Conservation (phyloP, 1,140 invertebrate species). For the Plectus sambesii region DNA sequence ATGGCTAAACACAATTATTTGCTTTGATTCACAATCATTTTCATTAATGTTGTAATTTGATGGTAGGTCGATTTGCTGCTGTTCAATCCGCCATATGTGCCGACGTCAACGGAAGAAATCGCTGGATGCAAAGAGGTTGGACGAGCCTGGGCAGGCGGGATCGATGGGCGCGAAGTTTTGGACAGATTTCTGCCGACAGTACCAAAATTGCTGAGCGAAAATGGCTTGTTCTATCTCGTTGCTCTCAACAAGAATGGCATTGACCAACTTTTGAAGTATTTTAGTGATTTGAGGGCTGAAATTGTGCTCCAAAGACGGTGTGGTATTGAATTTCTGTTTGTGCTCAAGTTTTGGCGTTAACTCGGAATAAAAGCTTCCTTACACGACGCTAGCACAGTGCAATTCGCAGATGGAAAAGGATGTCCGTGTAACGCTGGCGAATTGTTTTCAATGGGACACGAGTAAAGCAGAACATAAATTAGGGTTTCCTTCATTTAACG, state of each 20-base stretch:
- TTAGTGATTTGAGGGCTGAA: conserved; percentile 16
- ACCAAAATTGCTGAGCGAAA: conserved; percentile 22
- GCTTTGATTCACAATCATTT: too few relatives aligned
- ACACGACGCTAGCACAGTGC: too few relatives aligned
- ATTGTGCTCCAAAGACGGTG: conserved; percentile 33
- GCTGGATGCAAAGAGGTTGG: background rate
- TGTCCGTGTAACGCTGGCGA: too few relatives aligned
- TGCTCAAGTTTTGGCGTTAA: too few relatives aligned
- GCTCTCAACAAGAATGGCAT: conserved; percentile 37
- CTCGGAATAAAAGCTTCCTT: too few relatives aligned
- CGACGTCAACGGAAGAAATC: conserved; percentile 53
- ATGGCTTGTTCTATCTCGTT: conserved; percentile 39
- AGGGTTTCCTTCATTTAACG: too few relatives aligned
- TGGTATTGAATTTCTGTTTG: conserved; percentile 37
- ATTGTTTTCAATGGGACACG: too few relatives aligned
- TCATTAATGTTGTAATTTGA: too few relatives aligned
- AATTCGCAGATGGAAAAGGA: too few relatives aligned
- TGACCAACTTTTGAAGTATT: conserved; percentile 4
- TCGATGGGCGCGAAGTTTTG: conserved; percentile 26
- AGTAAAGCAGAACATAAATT: too few relatives aligned
- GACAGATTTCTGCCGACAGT: conserved; percentile 32
- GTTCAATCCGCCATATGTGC: conserved; percentile 96
- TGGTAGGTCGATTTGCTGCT: conserved; percentile 69
- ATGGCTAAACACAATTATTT: too few relatives aligned
- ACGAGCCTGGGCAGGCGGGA: conserved; percentile 31